Percentiles rank a stretch among this genome's conserved stretches.
Evolutionary conservation across 2,113 vertebrate genomes (phyloP).

Genomic region (Barnardius zonarius): DNA sequence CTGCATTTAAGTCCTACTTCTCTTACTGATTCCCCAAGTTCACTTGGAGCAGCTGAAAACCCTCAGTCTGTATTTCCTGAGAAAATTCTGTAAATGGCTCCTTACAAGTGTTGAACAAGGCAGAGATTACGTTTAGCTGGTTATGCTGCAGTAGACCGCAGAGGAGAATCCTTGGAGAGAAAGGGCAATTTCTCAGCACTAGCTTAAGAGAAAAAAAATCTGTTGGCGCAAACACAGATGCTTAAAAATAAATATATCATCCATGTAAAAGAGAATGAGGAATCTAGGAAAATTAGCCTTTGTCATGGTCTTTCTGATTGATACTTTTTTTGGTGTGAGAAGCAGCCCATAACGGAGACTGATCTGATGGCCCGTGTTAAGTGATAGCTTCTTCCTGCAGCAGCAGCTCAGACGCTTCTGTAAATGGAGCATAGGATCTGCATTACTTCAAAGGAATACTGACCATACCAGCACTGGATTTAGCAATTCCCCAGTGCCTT

Average conservation of each 20-base stretch:
- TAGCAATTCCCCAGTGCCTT: neutral
- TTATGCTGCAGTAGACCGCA: neutral
- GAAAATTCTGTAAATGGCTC: neutral
- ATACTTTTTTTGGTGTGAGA: neutral
- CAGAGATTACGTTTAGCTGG: neutral
- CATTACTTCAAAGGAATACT: neutral
- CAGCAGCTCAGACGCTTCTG: neutral
- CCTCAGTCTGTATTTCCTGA: neutral
- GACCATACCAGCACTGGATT: neutral
- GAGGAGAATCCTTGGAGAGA: neutral
- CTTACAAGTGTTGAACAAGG: neutral
- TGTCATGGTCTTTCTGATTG: neutral
- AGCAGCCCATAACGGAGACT: neutral
- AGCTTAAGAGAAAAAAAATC: neutral
- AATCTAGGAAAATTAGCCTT: neutral
- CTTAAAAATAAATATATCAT: neutral
- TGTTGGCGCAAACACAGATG: neutral
- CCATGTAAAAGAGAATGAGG: neutral
- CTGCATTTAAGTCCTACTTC: neutral
- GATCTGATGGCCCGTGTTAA: neutral
- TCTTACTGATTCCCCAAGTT: neutral
- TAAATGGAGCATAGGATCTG: neutral
- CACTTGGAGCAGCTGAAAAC: conserved; percentile 10
- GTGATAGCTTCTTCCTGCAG: neutral
- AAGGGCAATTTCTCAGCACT: neutral